Evolutionary conservation across 2,113 vertebrate species (phyloP), one percentile per base, ranked within the genome.

Genomic region (Leucoraja erinaceus): DNA sequence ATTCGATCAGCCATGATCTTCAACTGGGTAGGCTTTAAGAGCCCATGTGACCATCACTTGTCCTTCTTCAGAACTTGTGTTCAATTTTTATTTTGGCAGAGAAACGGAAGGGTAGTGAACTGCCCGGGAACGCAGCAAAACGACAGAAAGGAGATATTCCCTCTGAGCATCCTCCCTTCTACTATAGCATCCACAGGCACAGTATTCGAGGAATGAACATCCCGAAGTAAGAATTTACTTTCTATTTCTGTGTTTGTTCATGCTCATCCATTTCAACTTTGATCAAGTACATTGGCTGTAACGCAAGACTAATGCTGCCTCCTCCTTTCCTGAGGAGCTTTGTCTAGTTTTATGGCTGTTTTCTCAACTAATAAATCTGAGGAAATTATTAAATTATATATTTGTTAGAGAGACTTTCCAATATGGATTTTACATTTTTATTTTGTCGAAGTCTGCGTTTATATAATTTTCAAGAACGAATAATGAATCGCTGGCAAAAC

Each of bases 151-250:
- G 93, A 0, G 99, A 99, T 0, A 94, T 74, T 33, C 96, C 95
- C 7, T 79, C 96, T 54, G 98, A 99, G 90, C 99, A 99, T 22
- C 99, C 99, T 11, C 96, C 98, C 0, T 99, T 99, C 94, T 99
- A 99, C 95, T 99, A 99, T 96, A 99, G 99, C 93, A 96, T 99
- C 94, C 98, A 99, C 94, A 96, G 99, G 83, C 99, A 99, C 96
- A 98, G 98, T 94, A 98, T 99, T 94, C 96, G 98, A 86, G 98
- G 98, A 91, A 98, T 98, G 97, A 99, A 99, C 94, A 99, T 99
- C 97, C 98, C 98, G 88, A 99, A 99, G 99, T 99, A 95, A 97
- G 98, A 94, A 25, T 28, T 63, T n/a, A 9, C 70, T 79, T 88
- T 63, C 59, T 88, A 14, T 86, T 31, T 88, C 28, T 88, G 59